phyloP scores from a whole-genome alignment of 1,140 invertebrate species.

The Kradibia gibbosae region DNA sequence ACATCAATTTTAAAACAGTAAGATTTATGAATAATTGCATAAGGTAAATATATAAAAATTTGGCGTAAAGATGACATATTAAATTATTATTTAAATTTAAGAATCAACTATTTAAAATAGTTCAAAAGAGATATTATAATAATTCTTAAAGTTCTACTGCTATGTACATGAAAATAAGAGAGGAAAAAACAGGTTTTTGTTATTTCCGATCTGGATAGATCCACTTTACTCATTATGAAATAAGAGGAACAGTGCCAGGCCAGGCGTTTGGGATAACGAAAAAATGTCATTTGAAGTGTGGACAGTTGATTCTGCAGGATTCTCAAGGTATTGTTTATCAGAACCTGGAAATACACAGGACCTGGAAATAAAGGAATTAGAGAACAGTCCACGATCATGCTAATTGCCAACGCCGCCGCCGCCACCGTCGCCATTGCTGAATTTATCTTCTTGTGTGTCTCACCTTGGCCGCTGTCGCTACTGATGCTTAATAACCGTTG shows the following conservation, averaged over 20 bases:
- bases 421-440: slow-evolving; percentile 13
- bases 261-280: slow-evolving; percentile 26
- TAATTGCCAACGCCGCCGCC: slow-evolving; percentile 42
- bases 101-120: too few species aligned
- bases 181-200: not conserved
- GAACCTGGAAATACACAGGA: slow-evolving; percentile 56
- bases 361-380: slow-evolving; percentile 74
- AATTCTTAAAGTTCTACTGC: too few species aligned
- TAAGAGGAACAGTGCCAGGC: slow-evolving; percentile 58
- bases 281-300: slow-evolving; percentile 59
- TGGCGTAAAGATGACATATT: too few species aligned
- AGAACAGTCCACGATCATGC: slow-evolving; percentile 60
- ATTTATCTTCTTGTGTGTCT: slow-evolving; percentile 43
- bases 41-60: too few species aligned
- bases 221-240: slow-evolving; percentile 59
- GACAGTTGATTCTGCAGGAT: slow-evolving; percentile 71
- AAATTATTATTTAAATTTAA: too few species aligned
- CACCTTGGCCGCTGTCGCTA: slow-evolving; percentile 4
- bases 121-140: too few species aligned
- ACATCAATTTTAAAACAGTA: not conserved
- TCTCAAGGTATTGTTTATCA: slow-evolving; percentile 68
- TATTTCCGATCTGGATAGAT: slow-evolving; percentile 25
- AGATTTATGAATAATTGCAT: not conserved
- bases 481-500: slow-evolving; percentile 25
- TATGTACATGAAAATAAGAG: not conserved